phyloP scores from a whole-genome alignment of 2,888 invertebrate genomes.

The Corbicula japonica region DNA sequence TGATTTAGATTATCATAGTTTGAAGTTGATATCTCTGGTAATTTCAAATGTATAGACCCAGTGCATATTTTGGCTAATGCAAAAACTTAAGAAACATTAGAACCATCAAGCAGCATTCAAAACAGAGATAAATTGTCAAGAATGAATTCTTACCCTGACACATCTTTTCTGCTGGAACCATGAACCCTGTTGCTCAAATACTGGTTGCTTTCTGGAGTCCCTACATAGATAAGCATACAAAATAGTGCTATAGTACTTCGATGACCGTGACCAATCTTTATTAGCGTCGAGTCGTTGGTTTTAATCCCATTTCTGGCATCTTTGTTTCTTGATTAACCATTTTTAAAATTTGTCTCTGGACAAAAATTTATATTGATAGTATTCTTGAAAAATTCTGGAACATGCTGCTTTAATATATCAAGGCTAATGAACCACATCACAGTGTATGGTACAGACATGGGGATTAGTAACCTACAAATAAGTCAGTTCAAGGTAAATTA shows the following conservation, averaged over 20 bases:
- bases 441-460: too few species aligned
- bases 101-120: constrained; percentile 1
- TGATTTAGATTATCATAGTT: too few species aligned
- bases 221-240: constrained; percentile 1
- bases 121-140: constrained; percentile 1
- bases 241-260: constrained; percentile 1
- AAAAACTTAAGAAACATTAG: constrained; percentile 1
- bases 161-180: constrained; percentile 2
- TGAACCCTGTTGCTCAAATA: constrained; percentile 1
- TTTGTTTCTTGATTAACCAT: constrained; percentile 1
- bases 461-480: too few species aligned
- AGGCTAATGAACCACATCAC: too few species aligned
- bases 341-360: too few species aligned
- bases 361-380: too few species aligned
- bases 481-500: too few species aligned
- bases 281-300: constrained; percentile 2
- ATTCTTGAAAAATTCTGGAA: too few species aligned
- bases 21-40: constrained; percentile 1
- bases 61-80: constrained; percentile 1
- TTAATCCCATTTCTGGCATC: constrained; percentile 1
- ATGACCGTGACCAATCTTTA: constrained; percentile 1
- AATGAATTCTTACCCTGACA: constrained; percentile 1
- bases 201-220: constrained; percentile 2
- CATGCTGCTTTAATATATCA: too few species aligned
- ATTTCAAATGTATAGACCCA: constrained; percentile 1